A percentile compares a stretch with the other conserved stretches of the same genome.
Conservation (phyloP, 1,140 invertebrate genomes). For the Alviniconcha marisindica region DNA sequence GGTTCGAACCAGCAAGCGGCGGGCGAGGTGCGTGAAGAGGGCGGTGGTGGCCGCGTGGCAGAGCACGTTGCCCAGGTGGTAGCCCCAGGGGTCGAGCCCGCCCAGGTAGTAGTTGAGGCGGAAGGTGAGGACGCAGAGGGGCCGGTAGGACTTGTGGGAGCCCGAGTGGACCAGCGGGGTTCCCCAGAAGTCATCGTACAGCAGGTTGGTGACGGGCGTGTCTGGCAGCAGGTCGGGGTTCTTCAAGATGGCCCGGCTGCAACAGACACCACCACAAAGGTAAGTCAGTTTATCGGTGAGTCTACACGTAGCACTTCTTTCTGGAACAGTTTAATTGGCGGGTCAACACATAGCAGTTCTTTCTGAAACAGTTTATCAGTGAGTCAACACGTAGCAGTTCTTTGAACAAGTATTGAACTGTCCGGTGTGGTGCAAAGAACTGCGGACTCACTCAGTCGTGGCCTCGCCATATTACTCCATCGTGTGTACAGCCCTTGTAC, state of each 20-base stretch:
- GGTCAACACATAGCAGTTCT: no score
- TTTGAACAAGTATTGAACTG: no score
- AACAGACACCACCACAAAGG: no score
- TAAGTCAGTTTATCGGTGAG: no score
- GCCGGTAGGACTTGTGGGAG: conserved; percentile 96
- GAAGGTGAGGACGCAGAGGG: conserved; percentile 94
- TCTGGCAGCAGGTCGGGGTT: conserved; percentile 94
- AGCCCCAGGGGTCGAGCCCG: conserved; percentile 76
- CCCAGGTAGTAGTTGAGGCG: conserved; percentile 84
- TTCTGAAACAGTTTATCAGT: no score
- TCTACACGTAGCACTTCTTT: no score
- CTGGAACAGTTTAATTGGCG: no score
- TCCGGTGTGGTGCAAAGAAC: no score
- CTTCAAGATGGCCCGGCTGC: conserved; percentile 90
- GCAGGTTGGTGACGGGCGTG: conserved; percentile 92
- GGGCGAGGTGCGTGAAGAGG: conserved; percentile 69
- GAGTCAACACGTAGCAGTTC: no score
- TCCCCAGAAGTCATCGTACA: conserved; percentile 98
- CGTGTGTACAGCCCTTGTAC: no score
- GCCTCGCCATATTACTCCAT: no score
- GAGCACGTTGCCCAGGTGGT: conserved; percentile 77
- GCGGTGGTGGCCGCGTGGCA: conserved; percentile 73
- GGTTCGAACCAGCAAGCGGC: conserved; percentile 53
- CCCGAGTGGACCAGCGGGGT: conserved; percentile 96
- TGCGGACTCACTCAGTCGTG: no score